These are phyloP conservation scores for Gymnopithys bicolor DNA, from an alignment of 2,797 vertebrate genomes.

Conservation along the genomic window DNA sequence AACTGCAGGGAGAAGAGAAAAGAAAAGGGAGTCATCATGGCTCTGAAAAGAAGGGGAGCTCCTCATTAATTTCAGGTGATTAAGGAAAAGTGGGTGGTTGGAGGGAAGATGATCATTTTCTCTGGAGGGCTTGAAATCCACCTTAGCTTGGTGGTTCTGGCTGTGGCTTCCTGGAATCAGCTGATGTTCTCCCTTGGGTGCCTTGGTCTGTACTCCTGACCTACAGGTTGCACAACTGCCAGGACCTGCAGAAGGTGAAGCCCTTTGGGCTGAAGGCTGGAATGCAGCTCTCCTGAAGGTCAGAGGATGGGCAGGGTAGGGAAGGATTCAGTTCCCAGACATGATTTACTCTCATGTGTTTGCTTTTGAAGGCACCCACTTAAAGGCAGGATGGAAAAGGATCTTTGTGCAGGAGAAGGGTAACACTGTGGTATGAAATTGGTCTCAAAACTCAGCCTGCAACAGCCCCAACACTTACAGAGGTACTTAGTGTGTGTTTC, in stretches of 20 bases:
- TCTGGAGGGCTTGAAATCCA: background rate
- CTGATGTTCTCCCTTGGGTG: background rate
- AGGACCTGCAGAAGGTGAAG: background rate
- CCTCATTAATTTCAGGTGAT: background rate
- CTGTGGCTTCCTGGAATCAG: background rate
- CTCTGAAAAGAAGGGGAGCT: background rate
- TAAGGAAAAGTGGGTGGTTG: background rate
- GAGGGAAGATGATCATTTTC: background rate
- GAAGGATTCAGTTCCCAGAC: background rate
- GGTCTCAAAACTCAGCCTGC: background rate
- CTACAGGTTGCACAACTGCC: background rate
- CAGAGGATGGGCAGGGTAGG: background rate
- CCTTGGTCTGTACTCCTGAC: background rate
- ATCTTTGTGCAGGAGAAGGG: background rate
- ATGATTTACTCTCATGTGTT: accelerated
- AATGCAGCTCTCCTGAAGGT: background rate
- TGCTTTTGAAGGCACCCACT: background rate
- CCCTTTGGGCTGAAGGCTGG: background rate
- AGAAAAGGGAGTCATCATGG: background rate
- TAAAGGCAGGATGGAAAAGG: background rate
- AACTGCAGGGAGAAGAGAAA: background rate
- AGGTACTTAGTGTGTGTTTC: background rate
- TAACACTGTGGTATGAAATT: background rate
- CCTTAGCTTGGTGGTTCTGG: background rate
- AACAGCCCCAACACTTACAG: background rate